These are phyloP conservation scores for Drosophila sordidula DNA, from an alignment of 2,888 invertebrate species.

Conservation along the genomic window DNA sequence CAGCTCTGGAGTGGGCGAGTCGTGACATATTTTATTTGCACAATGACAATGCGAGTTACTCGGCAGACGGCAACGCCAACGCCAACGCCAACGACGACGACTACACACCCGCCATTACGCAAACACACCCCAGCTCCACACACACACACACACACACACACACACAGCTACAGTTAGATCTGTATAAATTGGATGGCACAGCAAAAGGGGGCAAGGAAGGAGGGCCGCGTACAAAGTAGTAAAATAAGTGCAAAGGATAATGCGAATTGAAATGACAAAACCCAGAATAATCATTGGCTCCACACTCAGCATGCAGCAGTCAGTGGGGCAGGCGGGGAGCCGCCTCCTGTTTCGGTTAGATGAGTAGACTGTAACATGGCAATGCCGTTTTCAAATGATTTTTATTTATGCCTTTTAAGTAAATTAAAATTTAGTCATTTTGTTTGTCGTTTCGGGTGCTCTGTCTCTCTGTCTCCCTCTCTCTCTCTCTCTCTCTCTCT, in stretches of 20 bases:
- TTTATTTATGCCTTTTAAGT: conserved; percentile 77
- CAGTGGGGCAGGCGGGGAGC: neutral
- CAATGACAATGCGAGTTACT: conserved; percentile 81
- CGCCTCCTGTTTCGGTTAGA: conserved; percentile 1
- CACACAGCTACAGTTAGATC: conserved; percentile 35
- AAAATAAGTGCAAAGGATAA: conserved; percentile 82
- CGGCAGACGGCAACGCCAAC: conserved; percentile 48
- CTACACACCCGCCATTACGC: conserved; percentile 72
- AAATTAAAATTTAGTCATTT: conserved; percentile 76
- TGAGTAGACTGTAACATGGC: conserved; percentile 1
- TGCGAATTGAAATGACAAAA: conserved; percentile 83
- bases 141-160: conserved; percentile 32
- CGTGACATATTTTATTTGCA: conserved; percentile 83
- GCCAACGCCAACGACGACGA: conserved; percentile 37
- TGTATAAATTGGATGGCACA: conserved; percentile 36
- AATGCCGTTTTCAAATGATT: conserved; percentile 40
- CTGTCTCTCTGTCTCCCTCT: too few relatives aligned
- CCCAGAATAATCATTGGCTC: conserved; percentile 82
- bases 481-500: too few relatives aligned
- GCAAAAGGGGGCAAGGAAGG: conserved; percentile 2
- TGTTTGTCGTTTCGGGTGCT: conserved; percentile 19
- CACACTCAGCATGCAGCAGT: conserved; percentile 48
- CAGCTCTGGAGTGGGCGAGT: conserved; percentile 67
- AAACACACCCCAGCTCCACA: conserved; percentile 66
- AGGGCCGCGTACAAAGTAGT: conserved; percentile 68